Percentiles rank a stretch among this genome's conserved stretches.
Conservation (phyloP, 2,888 invertebrate species). For the Nymphalis polychloros region DNA sequence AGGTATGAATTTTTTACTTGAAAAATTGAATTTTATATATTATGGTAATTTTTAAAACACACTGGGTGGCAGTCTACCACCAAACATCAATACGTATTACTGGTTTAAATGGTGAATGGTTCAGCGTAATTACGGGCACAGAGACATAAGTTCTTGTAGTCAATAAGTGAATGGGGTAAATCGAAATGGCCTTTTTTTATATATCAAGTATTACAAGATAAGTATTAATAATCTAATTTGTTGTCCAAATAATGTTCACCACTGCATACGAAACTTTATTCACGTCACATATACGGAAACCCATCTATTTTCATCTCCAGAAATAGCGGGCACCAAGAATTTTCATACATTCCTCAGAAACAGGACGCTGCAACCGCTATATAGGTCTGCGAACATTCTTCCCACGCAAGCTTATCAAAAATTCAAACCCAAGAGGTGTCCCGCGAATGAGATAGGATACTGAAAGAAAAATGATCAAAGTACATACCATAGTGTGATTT, state of each 20-base stretch:
- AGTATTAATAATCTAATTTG: not conserved
- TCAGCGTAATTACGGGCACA: too few species aligned
- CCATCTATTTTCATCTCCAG: slow-evolving; percentile 1
- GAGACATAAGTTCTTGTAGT: too few species aligned
- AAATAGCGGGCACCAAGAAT: slow-evolving; percentile 1
- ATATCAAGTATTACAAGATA: not conserved
- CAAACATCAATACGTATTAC: too few species aligned
- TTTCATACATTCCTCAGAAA: slow-evolving; percentile 11
- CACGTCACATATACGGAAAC: not conserved
- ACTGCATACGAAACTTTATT: not conserved
- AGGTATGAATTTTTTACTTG: too few species aligned
- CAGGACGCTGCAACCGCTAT: slow-evolving; percentile 7
- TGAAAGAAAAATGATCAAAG: slow-evolving; percentile 5
- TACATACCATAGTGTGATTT: slow-evolving; percentile 9
- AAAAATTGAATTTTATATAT: too few species aligned
- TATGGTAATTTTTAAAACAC: too few species aligned
- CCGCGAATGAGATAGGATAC: not conserved
- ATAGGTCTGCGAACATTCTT: slow-evolving; percentile 1
- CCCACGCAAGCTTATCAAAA: slow-evolving; percentile 1
- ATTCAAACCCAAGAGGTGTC: not conserved
- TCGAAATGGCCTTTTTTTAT: too few species aligned
- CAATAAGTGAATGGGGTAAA: too few species aligned
- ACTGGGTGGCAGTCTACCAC: too few species aligned
- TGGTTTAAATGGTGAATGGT: too few species aligned
- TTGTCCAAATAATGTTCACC: not conserved